Evolutionary conservation across 2,888 invertebrate genomes (phyloP).

Genomic region (Tryphoninae sp.): DNA sequence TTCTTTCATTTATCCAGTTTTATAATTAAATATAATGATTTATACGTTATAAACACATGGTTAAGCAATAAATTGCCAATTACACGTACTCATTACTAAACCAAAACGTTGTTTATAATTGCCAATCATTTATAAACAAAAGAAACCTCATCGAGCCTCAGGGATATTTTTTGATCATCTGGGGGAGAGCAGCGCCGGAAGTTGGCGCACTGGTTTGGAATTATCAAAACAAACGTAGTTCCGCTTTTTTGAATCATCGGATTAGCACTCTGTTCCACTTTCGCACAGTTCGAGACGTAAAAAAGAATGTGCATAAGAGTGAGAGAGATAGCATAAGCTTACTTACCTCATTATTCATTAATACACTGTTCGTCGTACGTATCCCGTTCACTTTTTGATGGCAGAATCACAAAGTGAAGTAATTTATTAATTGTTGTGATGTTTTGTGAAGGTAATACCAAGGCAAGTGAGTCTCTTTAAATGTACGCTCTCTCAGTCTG

Average conservation of each 20-base stretch:
- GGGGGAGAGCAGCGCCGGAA: conserved; percentile 6
- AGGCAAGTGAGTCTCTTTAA: conserved; percentile 73
- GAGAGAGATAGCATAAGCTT: conserved; percentile 31
- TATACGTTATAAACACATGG: not conserved
- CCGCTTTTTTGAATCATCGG: conserved; percentile 30
- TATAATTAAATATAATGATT: not conserved
- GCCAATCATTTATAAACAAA: not conserved
- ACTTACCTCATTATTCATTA: conserved; percentile 60
- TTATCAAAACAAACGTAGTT: conserved; percentile 3
- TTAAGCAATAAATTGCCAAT: no score
- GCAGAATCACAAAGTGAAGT: conserved; percentile 76
- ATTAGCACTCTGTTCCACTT: conserved; percentile 38
- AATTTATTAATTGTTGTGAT: conserved; percentile 79
- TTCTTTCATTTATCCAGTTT: not conserved
- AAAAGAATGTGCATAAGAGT: conserved; percentile 24
- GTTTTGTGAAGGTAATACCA: conserved; percentile 79
- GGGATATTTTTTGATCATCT: not conserved
- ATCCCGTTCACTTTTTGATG: conserved; percentile 68
- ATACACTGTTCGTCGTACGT: conserved; percentile 47
- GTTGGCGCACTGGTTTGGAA: not conserved
- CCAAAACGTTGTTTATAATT: no score
- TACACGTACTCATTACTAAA: no score
- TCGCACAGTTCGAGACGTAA: conserved; percentile 47
- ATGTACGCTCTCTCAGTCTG: conserved; percentile 19
- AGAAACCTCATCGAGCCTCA: not conserved